Base-by-base conservation (phyloP, 2,797 vertebrate genomes). In the Dermochelys coriacea region DNA sequence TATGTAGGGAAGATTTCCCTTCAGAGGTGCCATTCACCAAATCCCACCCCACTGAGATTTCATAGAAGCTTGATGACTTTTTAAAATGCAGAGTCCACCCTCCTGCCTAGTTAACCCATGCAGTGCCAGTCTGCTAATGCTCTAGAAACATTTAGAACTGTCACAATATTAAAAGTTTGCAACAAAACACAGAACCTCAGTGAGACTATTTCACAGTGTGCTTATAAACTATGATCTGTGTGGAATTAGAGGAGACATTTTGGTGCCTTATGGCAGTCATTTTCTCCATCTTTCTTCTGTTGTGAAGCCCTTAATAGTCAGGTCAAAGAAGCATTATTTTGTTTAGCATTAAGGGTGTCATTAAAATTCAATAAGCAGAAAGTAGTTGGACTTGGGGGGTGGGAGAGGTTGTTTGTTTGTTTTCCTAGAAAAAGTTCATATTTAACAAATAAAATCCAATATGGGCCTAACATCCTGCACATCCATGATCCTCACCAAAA, bases 11-110 rank as follows among this genome's bases (percentile, higher is more conserved):
- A 94, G 61, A 57, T 54, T 91, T 96, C 83, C 83, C 87, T 78
- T 93, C 93, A 57, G 90, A 93, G 84, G 34, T 80, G 47, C 54
- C 83, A 45, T 37, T 96, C 96, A 61, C 85, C 85, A 91, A 93
- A 94, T 74, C 93, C 85, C 57, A 27, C 80, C 68, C 89, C 91
- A 47, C 54, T 7, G 1, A 34, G 52, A 55, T 79, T 82, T 93
- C 91, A 86, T 12, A 47, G 85, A 82, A 90, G 11, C 54, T 86
- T 83, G 64, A 41, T 91, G 87, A 83, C 7, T 2, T 50, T 57
- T 49, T 47, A 85, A 55, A 19, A 34, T 80, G 86, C 78, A 87
- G 94, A 87, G 88, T 91, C 74, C 85, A 77, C 37, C 82, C n/a
- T 85, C 85, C 71, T 54, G 1, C 1, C 41, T 23, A 3, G 23